These are phyloP conservation scores for Dasyprocta punctata DNA, from an alignment of 2,113 vertebrate genomes.

Conservation along the genomic window DNA sequence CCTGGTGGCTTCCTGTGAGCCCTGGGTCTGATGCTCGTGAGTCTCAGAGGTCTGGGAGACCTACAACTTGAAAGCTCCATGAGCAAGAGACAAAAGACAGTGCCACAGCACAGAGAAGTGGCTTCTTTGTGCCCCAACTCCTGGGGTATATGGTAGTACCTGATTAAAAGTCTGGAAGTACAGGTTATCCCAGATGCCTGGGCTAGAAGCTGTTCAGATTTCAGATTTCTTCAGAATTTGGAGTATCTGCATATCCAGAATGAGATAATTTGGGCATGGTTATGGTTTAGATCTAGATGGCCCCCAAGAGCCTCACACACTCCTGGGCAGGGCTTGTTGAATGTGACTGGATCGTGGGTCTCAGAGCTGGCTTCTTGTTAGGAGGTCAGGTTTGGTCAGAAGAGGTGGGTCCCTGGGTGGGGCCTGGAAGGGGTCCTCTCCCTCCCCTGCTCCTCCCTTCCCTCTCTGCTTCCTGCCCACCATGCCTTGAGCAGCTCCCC, in stretches of 20 bases:
- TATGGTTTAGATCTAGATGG: not conserved
- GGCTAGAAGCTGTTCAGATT: not conserved
- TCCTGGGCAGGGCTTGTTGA: not conserved
- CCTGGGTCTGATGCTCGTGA: too few species aligned
- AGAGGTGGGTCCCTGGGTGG: not conserved
- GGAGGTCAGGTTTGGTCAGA: not conserved
- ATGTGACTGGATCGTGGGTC: not conserved
- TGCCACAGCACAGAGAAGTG: fast-evolving
- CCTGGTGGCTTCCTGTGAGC: too few species aligned
- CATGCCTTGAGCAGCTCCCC: not conserved
- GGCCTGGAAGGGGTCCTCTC: not conserved
- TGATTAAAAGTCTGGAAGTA: not conserved
- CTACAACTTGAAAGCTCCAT: not conserved
- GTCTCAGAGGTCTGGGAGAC: not conserved
- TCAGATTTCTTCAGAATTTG: not conserved
- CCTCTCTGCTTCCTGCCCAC: not conserved
- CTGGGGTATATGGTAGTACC: not conserved
- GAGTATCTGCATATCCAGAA: not conserved
- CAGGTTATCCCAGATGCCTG: not conserved
- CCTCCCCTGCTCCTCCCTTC: not conserved
- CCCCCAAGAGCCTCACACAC: not conserved
- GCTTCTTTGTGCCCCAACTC: not conserved
- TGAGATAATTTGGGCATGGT: not conserved
- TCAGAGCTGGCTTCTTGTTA: not conserved
- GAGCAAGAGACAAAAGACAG: not conserved